phyloP scores from a whole-genome alignment of 1,140 invertebrate genomes.

The Colletes latitarsis region DNA sequence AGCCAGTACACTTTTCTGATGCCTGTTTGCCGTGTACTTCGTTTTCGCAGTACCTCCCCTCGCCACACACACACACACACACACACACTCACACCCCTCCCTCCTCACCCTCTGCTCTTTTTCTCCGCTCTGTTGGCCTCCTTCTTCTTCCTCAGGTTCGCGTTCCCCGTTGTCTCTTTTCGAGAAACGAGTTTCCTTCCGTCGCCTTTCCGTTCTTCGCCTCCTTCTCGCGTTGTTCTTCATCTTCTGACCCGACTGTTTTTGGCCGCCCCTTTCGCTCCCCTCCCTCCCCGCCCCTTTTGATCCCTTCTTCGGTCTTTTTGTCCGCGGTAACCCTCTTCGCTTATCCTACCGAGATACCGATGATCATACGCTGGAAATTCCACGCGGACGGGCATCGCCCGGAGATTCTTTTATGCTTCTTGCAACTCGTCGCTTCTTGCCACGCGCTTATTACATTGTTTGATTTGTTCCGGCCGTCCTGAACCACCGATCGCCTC shows the following conservation, averaged over 20 bases:
- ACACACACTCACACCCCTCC: neutral
- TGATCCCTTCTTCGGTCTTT: slow-evolving; percentile 29
- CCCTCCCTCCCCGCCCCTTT: neutral
- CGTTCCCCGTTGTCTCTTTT: slow-evolving; percentile 54
- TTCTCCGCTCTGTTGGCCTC: slow-evolving; percentile 29
- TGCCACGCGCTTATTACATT: slow-evolving; percentile 51
- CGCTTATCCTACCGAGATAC: slow-evolving; percentile 51
- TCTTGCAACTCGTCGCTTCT: slow-evolving; percentile 37
- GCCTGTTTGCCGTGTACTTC: slow-evolving; percentile 31
- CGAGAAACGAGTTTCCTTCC: slow-evolving; percentile 51
- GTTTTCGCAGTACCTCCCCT: slow-evolving; percentile 32
- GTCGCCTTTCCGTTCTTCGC: slow-evolving; percentile 47
- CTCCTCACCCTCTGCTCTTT: slow-evolving; percentile 34
- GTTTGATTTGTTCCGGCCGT: slow-evolving; percentile 49
- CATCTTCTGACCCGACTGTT: slow-evolving; percentile 41
- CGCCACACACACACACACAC: neutral
- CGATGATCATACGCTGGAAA: slow-evolving; percentile 46
- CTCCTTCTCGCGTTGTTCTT: slow-evolving; percentile 42
- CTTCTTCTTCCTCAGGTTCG: slow-evolving; percentile 19
- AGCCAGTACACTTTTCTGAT: slow-evolving; percentile 52
- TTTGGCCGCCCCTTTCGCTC: slow-evolving; percentile 1
- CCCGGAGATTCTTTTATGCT: slow-evolving; percentile 31
- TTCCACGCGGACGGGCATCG: slow-evolving; percentile 37
- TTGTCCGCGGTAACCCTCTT: slow-evolving; percentile 40
- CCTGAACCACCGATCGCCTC: slow-evolving; percentile 25